These are phyloP conservation scores for Rhinogobius similis DNA, from an alignment of 2,113 vertebrate genomes.

Conservation along the genomic window DNA sequence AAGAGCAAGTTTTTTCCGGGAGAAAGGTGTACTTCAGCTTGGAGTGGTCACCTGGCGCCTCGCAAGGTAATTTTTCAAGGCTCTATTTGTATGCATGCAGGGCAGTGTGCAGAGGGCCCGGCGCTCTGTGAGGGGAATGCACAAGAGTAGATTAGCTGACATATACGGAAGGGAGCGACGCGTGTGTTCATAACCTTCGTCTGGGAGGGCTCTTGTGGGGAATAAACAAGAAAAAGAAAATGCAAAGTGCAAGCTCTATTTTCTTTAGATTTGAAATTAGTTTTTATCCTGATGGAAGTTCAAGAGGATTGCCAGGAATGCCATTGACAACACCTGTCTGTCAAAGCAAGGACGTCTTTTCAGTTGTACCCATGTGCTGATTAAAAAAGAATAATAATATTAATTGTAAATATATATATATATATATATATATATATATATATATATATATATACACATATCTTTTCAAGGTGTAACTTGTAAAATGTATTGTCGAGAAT, in stretches of 20 bases:
- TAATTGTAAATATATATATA: no score
- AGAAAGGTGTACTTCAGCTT: conserved; percentile 42
- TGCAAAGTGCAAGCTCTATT: neutral
- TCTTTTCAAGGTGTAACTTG: no score
- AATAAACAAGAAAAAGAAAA: conserved; percentile 10
- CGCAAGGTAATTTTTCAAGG: conserved; percentile 26
- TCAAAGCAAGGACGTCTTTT: neutral
- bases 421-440: no score
- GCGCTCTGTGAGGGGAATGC: neutral
- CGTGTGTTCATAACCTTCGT: neutral
- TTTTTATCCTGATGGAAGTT: conserved; percentile 4
- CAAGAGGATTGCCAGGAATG: neutral
- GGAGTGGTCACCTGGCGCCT: conserved; percentile 38
- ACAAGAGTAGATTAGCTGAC: conserved; percentile 8
- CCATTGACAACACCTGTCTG: neutral
- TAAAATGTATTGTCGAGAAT: no score
- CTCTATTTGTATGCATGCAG: conserved; percentile 28
- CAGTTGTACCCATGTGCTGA: no score
- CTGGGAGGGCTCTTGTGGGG: conserved; percentile 7
- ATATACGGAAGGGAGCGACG: neutral
- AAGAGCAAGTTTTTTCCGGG: conserved; percentile 29
- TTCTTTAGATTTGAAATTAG: neutral
- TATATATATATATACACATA: no score
- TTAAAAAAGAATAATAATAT: no score
- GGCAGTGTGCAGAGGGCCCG: neutral